phyloP scores from a whole-genome alignment of 2,113 vertebrate genomes.

The Neotoma lepida region DNA sequence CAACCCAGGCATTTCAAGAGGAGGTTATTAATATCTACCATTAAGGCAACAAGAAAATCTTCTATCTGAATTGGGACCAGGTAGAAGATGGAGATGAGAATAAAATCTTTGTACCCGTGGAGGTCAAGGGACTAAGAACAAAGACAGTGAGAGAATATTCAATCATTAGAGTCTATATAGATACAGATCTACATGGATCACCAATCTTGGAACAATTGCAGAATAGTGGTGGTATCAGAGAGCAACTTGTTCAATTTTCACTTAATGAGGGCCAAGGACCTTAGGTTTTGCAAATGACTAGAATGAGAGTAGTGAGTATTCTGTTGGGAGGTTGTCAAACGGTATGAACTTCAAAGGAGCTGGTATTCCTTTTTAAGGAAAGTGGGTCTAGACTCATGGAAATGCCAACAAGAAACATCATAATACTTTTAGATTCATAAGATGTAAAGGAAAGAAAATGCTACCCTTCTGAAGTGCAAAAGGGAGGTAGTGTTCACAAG shows the following conservation, averaged over 20 bases:
- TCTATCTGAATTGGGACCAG: neutral
- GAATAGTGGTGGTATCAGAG: neutral
- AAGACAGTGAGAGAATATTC: neutral
- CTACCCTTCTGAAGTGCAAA: neutral
- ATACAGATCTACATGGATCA: neutral
- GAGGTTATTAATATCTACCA: neutral
- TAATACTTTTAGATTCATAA: neutral
- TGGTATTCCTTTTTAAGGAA: neutral
- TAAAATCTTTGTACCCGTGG: neutral
- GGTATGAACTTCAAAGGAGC: neutral
- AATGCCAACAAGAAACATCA: conserved; percentile 15
- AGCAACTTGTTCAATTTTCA: neutral
- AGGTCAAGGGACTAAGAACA: neutral
- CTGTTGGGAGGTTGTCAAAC: neutral
- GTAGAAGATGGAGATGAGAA: neutral
- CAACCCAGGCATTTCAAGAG: neutral
- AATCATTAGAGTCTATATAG: neutral
- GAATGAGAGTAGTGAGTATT: neutral
- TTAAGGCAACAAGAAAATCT: neutral
- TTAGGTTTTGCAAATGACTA: neutral
- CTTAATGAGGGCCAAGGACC: neutral
- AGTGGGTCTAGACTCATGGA: neutral
- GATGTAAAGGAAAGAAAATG: neutral
- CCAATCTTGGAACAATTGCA: neutral
- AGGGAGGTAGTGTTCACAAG: neutral